Base-by-base conservation (phyloP, 2,888 invertebrate genomes). In the Bellardia bayeri region DNA sequence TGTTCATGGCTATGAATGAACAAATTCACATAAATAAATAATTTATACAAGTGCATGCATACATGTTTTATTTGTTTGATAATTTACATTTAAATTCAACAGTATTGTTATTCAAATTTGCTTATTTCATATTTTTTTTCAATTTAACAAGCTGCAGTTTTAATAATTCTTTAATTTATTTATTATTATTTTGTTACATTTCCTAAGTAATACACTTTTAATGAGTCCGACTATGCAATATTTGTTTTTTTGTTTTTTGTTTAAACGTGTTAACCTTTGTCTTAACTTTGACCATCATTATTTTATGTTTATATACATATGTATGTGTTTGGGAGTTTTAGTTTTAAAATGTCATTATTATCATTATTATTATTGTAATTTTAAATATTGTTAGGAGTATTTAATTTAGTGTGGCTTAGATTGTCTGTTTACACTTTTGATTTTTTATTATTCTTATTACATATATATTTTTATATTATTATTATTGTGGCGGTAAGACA, bases 231-330 rank as follows among this genome's bases (percentile, higher is more conserved):
- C 5, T 49, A 4, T 13, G 51, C 51, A 51, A 51, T 51, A 51
- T 51, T 14, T 51, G n/a, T 51, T 3, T 76, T 40, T 64, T 14
- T 16, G 7, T 45, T 40, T 56, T 56, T 66, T 51, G 2, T 63
- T 64, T n/a, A 80, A 61, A 61, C 13, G n/a, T 30, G 40, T 64
- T 66, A 72, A 81, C 64, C 63, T 82, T 66, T 58, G 30, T n/a
- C 6, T 16, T 54, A n/a, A 71, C 80, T 33, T 37, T 42, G 54
- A 33, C 54, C 58, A n/a, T 58, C 16, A 82, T 66, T 64, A 45
- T 33, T 58, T 68, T 37, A 23, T 56, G 42, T 16, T 14, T 5
- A 40, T 23, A 9, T 63, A 23, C 23, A 23, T 23, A 23, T 23
- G 23, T 37, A 40, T n/a, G 61, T 80, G 23, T 49, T 37, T 79